Conservation (phyloP, 2,888 invertebrate species). For the Drosophila putrida region DNA sequence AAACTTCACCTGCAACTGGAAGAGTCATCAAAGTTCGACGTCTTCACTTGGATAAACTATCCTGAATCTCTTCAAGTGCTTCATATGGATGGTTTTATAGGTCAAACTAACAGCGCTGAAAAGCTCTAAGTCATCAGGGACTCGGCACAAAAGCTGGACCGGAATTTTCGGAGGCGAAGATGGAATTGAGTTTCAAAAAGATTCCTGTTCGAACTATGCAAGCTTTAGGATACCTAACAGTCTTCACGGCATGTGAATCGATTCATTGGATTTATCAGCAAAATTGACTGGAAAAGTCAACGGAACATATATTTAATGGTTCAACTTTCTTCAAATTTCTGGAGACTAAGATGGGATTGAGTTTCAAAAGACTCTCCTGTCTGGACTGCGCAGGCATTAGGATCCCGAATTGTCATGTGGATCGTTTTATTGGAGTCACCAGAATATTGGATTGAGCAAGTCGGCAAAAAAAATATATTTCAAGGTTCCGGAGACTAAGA, state of each 20-base stretch:
- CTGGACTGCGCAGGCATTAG: not conserved
- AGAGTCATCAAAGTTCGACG: constrained; percentile 21
- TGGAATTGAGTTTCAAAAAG: not conserved
- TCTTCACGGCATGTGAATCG: no score
- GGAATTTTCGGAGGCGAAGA: not conserved
- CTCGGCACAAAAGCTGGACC: constrained; percentile 21
- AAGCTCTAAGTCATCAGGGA: constrained; percentile 46
- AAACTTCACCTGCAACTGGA: constrained; percentile 22
- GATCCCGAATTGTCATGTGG: not conserved
- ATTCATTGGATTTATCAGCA: no score
- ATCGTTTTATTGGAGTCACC: no score
- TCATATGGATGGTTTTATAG: constrained; percentile 27
- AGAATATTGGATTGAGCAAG: no score
- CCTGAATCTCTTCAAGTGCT: constrained; percentile 11
- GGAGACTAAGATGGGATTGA: constrained; percentile 10
- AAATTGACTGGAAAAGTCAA: not conserved
- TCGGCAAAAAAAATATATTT: not conserved
- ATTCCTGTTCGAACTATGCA: no score
- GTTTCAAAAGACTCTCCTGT: not conserved
- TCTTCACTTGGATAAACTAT: not conserved
- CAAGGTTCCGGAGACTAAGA: not conserved
- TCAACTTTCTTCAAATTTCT: not conserved
- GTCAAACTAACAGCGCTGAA: constrained; percentile 6
- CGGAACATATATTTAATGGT: not conserved
- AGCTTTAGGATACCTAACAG: no score